These are phyloP conservation scores for Acrocephalus arundinaceus DNA, from an alignment of 2,113 vertebrate species.

Conservation along the genomic window DNA sequence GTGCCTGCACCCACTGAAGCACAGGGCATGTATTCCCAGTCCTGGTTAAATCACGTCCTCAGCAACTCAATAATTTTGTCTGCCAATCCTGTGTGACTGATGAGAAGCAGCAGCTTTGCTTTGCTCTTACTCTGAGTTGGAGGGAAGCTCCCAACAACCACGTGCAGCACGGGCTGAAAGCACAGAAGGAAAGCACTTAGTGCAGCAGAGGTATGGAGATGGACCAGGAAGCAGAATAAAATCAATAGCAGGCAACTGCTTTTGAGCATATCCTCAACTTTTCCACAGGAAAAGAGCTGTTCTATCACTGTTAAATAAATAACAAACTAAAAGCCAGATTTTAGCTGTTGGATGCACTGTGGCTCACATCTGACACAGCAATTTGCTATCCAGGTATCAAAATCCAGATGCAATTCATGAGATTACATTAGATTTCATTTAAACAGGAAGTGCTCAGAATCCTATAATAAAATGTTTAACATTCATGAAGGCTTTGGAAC, in stretches of 20 bases:
- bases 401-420: neutral
- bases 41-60: neutral
- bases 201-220: neutral
- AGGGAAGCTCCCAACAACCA: neutral
- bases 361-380: neutral
- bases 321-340: neutral
- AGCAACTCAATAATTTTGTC: neutral
- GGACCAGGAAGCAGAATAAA: neutral
- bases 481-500: conserved; percentile 19
- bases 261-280: neutral
- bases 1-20: neutral
- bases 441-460: neutral
- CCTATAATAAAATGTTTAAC: conserved; percentile 20
- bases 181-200: neutral
- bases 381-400: neutral
- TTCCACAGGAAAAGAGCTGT: neutral
- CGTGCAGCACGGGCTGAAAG: neutral
- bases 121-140: neutral
- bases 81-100: neutral
- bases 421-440: neutral
- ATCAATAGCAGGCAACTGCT: neutral
- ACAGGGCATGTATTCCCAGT: neutral
- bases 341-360: neutral
- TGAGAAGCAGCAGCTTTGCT: neutral
- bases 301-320: neutral